Conservation (phyloP, 2,888 invertebrate genomes). For the Alsophila aescularia region DNA sequence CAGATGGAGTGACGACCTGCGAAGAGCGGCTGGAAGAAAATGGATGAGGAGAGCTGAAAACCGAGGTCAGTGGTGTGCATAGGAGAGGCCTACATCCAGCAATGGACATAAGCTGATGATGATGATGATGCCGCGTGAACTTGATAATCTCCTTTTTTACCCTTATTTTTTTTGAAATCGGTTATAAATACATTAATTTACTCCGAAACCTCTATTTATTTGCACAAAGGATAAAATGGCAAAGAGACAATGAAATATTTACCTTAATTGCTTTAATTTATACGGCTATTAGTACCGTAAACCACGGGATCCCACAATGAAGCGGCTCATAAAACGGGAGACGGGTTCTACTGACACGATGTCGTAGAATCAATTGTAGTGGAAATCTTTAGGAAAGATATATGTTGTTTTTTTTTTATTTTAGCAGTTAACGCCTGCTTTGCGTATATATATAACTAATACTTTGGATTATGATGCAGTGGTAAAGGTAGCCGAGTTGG, state of each 20-base stretch:
- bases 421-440: background rate
- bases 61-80: no score
- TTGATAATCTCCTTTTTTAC: no score
- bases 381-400: background rate
- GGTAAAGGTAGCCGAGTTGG: no score
- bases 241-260: conserved; percentile 31
- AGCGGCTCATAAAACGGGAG: conserved; percentile 20
- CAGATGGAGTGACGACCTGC: no score
- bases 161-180: no score
- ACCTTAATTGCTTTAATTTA: conserved; percentile 33
- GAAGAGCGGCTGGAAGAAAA: no score
- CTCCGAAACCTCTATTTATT: conserved; percentile 18
- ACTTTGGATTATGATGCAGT: no score
- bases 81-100: no score
- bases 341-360: conserved; percentile 10
- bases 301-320: conserved; percentile 28
- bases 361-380: conserved; percentile 7
- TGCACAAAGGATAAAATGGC: conserved; percentile 23
- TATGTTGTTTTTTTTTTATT: background rate
- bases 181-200: conserved; percentile 16
- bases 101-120: no score
- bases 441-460: no score
- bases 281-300: conserved; percentile 27
- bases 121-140: no score
- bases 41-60: no score